Evolutionary conservation across 2,797 vertebrate species (phyloP), one percentile per base, ranked within the genome.

Genomic region (Urophycis tenuis): DNA sequence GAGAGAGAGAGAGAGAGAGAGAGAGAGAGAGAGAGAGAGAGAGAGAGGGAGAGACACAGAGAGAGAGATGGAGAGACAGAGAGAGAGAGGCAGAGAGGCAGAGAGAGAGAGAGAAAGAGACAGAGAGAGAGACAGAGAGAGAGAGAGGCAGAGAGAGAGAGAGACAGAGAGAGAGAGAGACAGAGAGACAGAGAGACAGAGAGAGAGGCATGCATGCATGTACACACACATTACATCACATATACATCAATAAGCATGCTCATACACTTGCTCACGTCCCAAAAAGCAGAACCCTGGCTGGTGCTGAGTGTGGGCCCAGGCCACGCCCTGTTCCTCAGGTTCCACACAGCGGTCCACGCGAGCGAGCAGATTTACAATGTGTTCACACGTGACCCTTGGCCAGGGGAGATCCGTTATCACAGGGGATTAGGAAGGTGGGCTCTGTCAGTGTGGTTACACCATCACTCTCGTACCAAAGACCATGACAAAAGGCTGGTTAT

Each of bases 361-460:
- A 35, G 71, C 78, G 70, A 14, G 12, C 25, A 84, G 85, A 90
- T 88, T 85, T 85, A 88, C 79, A 74, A 80, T 73, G 49, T 25
- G 22, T 88, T 88, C 85, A 87, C 81, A 84, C 81, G 80, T 83
- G 88, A 88, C 84, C 88, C 84, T 74, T 76, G 81, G 78, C 82
- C 77, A 39, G 73, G 72, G 73, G 81, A 81, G 82, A 88, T 89
- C 85, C 78, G 82, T 89, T 84, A 86, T 74, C 75, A 25, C 76
- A 74, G 78, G 81, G 84, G 83, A 88, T 87, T 79, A 86, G 84
- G 80, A 86, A 88, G 88, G 86, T 89, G 89, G 89, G 77, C 79
- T 89, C 77, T 60, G 80, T 91, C 82, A 82, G n/a, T 34, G 30
- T 81, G 76, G 14, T 75, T 75, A 69, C 60, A 75, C 64, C 1